Evolutionary conservation across 2,113 vertebrate species (phyloP).

Genomic region (Willisornis vidua): DNA sequence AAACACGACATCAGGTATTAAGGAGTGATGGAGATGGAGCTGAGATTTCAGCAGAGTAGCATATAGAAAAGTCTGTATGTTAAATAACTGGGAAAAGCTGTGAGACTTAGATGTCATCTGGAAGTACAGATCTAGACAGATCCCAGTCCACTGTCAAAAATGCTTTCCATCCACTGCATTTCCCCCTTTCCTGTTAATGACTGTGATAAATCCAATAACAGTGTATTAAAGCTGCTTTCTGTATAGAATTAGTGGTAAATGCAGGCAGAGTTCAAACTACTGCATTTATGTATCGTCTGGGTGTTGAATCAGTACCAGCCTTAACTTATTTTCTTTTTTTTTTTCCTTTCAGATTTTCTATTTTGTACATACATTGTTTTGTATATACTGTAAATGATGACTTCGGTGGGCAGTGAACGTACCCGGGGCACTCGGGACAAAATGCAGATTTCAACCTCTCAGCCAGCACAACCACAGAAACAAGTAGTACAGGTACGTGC

Average conservation of each 20-base stretch:
- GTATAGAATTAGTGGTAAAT: neutral
- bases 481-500: constrained; percentile 88
- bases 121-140: neutral
- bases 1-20: neutral
- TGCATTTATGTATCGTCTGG: neutral
- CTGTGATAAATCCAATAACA: neutral
- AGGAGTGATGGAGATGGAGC: neutral
- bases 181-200: neutral
- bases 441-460: constrained; percentile 82
- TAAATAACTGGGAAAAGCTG: neutral
- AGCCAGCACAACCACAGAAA: constrained; percentile 91
- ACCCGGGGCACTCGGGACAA: constrained; percentile 90
- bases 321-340: neutral
- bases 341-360: constrained; percentile 90
- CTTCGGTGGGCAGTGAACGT: constrained; percentile 93
- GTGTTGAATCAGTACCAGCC: neutral
- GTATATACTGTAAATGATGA: constrained; percentile 99
- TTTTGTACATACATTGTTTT: constrained; percentile 99
- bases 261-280: neutral
- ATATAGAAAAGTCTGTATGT: neutral
- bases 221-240: neutral
- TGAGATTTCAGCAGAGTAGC: neutral
- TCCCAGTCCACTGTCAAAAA: neutral
- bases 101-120: neutral
- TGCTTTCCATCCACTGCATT: neutral